Evolutionary conservation across 1,140 invertebrate species (phyloP).

Genomic region (Orchestia grillus): DNA sequence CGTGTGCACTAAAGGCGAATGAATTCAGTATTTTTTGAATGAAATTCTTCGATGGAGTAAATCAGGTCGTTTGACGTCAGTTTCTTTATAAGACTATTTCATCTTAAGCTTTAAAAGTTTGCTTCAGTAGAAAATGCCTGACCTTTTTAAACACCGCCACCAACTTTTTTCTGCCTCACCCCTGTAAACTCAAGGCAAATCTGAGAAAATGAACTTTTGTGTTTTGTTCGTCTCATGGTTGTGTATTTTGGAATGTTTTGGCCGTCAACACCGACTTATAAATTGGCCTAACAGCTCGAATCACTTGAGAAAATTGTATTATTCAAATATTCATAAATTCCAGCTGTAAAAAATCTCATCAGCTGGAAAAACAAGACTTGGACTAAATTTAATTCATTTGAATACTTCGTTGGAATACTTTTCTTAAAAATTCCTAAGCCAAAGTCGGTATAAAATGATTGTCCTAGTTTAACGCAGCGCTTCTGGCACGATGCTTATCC

Average conservation of each 20-base stretch:
- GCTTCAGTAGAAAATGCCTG: background rate
- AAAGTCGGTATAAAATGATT: background rate
- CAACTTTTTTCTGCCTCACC: background rate
- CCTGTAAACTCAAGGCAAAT: background rate
- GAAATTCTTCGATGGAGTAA: background rate
- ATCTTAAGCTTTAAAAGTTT: too few species aligned
- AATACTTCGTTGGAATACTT: background rate
- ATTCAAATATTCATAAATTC: background rate
- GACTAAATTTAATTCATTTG: background rate
- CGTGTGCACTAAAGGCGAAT: too few species aligned
- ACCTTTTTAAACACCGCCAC: background rate
- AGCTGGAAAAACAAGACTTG: background rate
- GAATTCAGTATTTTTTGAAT: too few species aligned
- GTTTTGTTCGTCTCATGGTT: background rate
- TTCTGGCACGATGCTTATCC: background rate
- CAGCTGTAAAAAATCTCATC: background rate
- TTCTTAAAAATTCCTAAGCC: background rate
- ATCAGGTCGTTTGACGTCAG: background rate
- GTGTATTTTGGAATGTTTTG: background rate
- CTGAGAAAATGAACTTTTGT: too few species aligned
- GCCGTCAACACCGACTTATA: background rate
- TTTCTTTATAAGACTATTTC: background rate
- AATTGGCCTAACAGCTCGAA: too few species aligned
- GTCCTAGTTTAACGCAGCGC: background rate
- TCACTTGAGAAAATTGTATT: background rate